Base-by-base conservation (phyloP, 2,113 vertebrate genomes). In the Sciurus niger region DNA sequence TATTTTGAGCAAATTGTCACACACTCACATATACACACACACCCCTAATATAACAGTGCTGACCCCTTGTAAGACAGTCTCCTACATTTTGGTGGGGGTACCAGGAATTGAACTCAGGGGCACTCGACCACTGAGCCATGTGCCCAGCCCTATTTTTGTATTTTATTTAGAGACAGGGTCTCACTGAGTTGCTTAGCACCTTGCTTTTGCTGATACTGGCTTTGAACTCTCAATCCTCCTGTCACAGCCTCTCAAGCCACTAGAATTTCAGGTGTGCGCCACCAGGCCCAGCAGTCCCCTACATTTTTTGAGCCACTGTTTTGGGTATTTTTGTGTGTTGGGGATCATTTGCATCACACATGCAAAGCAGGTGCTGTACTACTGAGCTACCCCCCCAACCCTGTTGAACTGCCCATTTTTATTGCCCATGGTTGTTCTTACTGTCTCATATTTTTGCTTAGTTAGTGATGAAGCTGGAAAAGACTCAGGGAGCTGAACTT, bases 391-490 rank as follows among this genome's bases (percentile, higher is more conserved):
- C 16, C 30, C 40, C 37, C 9, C 37, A 16, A 40, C 37, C 32
- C 30, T 30, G 30, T 24, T 13, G n/a, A 76, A 22, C 53, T 4
- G 7, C 18, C 53, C n/a, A 13, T 51, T 94, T 88, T 87, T 58
- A 22, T 58, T 84, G 58, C 22, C 37, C 37, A 12, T 34, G 37
- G 37, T 51, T 55, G 30, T 84, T 46, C 53, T 43, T 43, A 11
- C 1, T 12, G 17, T 48, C 28, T 70, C 4, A 10, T 24, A 74
- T 30, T 89, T 48, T 89, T 79, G 3, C 24, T 63, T 28, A 28
- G 7, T n/a, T 58, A 84, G 60, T 30, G n/a, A 40, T 90, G 46
- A 70, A 25, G 65, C 51, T 96, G 53, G 53, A 92, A 94, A 77
- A 89, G 60, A 90, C 76, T 12, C 0, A 46, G 30, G 43, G 20